Evolutionary conservation across 2,888 invertebrate genomes (phyloP).

Genomic region (Automeris io): DNA sequence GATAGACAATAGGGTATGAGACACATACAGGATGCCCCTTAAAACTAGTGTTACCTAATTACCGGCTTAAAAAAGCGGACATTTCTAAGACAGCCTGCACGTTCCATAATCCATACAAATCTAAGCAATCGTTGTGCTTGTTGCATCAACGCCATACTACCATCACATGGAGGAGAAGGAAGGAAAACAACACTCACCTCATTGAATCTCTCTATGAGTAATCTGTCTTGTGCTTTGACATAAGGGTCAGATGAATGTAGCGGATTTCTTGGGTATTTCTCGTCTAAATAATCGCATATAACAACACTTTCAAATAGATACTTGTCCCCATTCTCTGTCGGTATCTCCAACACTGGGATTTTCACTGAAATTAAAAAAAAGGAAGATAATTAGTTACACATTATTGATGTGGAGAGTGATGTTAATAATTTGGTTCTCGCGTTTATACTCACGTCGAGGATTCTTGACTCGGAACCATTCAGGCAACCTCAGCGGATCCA

Average conservation of each 20-base stretch:
- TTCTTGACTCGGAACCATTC: constrained; percentile 79
- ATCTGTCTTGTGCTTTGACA: constrained; percentile 83
- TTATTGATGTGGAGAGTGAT: no score
- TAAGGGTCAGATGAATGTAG: constrained; percentile 82
- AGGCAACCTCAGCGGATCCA: constrained; percentile 76
- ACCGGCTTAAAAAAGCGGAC: no score
- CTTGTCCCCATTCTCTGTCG: constrained; percentile 75
- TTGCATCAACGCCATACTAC: no score
- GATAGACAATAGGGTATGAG: no score
- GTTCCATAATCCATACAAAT: no score
- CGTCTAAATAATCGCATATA: constrained; percentile 89
- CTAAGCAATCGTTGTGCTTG: no score
- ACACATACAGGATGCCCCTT: no score
- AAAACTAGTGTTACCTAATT: no score
- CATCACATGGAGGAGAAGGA: background rate
- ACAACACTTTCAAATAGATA: constrained; percentile 87
- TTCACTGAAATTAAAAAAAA: constrained; percentile 69
- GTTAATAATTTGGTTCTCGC: no score
- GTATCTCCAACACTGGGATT: constrained; percentile 87
- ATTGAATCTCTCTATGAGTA: constrained; percentile 84
- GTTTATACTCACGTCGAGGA: constrained; percentile 67
- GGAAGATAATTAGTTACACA: no score
- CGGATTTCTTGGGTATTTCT: constrained; percentile 80
- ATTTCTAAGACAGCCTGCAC: no score
- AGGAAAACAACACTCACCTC: constrained; percentile 46